Evolutionary conservation across 2,888 invertebrate genomes (phyloP).

Genomic region (Lasioglossum lativentre): DNA sequence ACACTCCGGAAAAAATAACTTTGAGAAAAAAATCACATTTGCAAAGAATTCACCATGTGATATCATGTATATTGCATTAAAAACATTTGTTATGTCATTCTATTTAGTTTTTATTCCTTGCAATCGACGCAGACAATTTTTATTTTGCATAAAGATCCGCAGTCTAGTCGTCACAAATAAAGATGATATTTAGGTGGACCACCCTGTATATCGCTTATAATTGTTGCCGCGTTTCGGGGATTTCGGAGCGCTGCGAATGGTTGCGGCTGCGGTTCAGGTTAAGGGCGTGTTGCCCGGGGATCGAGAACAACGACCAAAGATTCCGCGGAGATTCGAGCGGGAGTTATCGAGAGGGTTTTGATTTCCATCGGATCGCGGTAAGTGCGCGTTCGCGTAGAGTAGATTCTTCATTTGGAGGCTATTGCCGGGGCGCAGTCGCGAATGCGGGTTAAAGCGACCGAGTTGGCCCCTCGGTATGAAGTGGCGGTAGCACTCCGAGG

Average conservation of each 20-base stretch:
- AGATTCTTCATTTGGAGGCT: conserved; percentile 70
- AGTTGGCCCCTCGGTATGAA: conserved; percentile 65
- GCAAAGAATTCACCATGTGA: too few species aligned
- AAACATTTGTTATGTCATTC: too few species aligned
- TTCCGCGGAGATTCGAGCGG: conserved; percentile 1
- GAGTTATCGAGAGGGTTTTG: conserved; percentile 55
- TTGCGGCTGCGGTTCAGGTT: neutral
- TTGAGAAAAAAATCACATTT: too few species aligned
- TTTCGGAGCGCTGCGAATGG: neutral
- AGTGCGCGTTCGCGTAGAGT: conserved; percentile 46
- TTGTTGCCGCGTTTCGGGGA: too few species aligned
- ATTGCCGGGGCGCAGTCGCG: conserved; percentile 60
- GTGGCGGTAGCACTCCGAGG: conserved; percentile 56
- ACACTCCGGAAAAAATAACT: too few species aligned
- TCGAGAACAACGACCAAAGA: neutral
- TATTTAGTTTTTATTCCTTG: too few species aligned
- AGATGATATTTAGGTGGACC: too few species aligned
- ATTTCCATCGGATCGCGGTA: conserved; percentile 56
- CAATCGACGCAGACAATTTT: too few species aligned
- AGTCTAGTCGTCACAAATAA: too few species aligned
- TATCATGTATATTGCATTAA: too few species aligned
- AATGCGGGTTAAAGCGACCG: conserved; percentile 68
- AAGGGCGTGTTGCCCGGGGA: neutral
- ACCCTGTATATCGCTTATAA: too few species aligned
- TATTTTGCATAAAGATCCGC: too few species aligned